A percentile compares a stretch with the other conserved stretches of the same genome.
Evolutionary conservation across 1,140 invertebrate genomes (phyloP).

Genomic region (Cyphomyrmex costatus): DNA sequence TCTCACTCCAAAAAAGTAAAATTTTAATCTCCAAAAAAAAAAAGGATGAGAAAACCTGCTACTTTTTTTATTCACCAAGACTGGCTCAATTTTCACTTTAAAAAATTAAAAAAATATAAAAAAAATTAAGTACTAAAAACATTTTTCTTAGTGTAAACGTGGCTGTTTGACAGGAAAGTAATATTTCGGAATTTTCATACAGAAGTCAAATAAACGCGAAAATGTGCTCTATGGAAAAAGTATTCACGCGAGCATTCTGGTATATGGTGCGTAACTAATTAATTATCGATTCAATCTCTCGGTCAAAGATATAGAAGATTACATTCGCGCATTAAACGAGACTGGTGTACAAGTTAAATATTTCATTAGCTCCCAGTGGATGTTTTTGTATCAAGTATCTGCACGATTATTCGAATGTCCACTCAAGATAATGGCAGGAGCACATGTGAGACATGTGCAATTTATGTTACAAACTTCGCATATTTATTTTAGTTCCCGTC

Average conservation of each 20-base stretch:
- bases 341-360: constrained; percentile 48
- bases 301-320: constrained; percentile 37
- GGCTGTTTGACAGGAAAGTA: not conserved
- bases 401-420: constrained; percentile 53
- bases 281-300: constrained; percentile 27
- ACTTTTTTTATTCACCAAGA: too few species aligned
- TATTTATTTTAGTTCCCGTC: constrained; percentile 54
- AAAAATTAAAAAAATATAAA: too few species aligned
- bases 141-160: not conserved
- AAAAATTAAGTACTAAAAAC: too few species aligned
- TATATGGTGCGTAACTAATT: not conserved
- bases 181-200: not conserved
- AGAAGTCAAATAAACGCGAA: not conserved
- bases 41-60: too few species aligned
- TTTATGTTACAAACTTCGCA: constrained; percentile 47
- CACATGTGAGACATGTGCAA: constrained; percentile 40
- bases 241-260: not conserved
- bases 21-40: too few species aligned
- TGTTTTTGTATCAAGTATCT: constrained; percentile 28
- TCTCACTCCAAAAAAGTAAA: too few species aligned
- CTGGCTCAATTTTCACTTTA: too few species aligned
- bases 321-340: not conserved
- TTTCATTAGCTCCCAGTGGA: constrained; percentile 45
- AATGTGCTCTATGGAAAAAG: not conserved
- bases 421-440: constrained; percentile 44